Evolutionary conservation across 2,888 invertebrate genomes (phyloP), one percentile per base, ranked within the genome.

Genomic region (Alitta virens): DNA sequence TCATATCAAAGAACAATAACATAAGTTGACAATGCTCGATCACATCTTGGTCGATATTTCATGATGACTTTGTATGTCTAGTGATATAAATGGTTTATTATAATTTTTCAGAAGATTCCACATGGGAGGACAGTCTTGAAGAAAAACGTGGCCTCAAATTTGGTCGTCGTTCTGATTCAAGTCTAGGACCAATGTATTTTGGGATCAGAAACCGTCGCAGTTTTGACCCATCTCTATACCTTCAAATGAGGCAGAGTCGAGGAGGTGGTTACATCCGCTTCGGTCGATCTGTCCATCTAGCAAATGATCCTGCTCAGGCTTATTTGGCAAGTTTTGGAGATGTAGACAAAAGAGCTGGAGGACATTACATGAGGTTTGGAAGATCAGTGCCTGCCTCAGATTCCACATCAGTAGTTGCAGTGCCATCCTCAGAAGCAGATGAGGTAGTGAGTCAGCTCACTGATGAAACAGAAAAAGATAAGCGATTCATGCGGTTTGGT

Each of bases 401-500:
- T 7, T 24, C 53, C 3, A 25, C 23, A 7, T 23, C 18, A 7
- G 26, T 25, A 16, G 23, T 16, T 23, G 9, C 23, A 16, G 26
- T 16, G 16, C 16, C 52, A 9, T 51, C 18, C 3, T 42, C 52
- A 25, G 26, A 50, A 26, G 73, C 56, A 18, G 57, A 72, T 21
- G 66, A 67, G 5, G 57, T 24, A 7, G 21, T 56, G 2, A 55
- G 21, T 65, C 66, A 68, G 5, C 66, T 56, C 0, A 74, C 74
- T 51, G 61, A 60, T 2, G 66, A 63, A 16, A 24, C 38, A 9
- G 21, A 26, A 14, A 51, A 52, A 5, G 70, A 73, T 14, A 73
- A 75, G 60, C 53, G 74, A 9, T 75, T 74, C 55, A 74, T 75
- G 75, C 63, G 75, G n/a, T 74, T 73, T 33, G 72, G 66, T 25